Evolutionary conservation across 2,888 invertebrate genomes (phyloP).

Genomic region (Erebia epiphron): DNA sequence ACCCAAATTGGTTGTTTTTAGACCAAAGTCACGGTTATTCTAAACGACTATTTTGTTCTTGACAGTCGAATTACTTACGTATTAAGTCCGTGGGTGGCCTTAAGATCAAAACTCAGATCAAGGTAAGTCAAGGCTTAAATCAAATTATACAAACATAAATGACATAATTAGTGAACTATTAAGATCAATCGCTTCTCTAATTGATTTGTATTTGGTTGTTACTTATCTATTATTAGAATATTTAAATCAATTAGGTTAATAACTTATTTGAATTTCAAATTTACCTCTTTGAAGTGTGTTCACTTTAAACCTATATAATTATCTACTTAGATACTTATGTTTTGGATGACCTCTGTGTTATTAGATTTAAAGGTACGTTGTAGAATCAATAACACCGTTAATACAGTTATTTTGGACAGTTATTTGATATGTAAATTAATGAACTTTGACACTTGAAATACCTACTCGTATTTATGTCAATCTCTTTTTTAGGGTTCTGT

Average conservation of each 20-base stretch:
- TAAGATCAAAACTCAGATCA: neutral
- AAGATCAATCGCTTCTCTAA: conserved; percentile 7
- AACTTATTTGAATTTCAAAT: conserved; percentile 6
- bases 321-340: neutral
- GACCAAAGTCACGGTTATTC: too few species aligned
- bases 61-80: too few species aligned
- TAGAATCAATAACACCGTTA: too few species aligned
- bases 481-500: too few species aligned
- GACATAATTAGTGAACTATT: neutral
- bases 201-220: neutral
- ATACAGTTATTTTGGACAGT: too few species aligned
- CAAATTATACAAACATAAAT: neutral
- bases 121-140: neutral
- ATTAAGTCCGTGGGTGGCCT: neutral
- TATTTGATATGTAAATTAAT: too few species aligned
- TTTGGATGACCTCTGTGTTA: neutral
- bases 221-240: neutral
- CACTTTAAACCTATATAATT: neutral
- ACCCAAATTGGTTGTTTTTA: too few species aligned
- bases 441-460: too few species aligned
- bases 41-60: neutral
- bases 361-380: too few species aligned
- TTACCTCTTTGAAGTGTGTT: neutral
- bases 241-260: conserved; percentile 5
- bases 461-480: too few species aligned